phyloP scores from a whole-genome alignment of 2,797 vertebrate genomes.

The Siniperca scherzeri region DNA sequence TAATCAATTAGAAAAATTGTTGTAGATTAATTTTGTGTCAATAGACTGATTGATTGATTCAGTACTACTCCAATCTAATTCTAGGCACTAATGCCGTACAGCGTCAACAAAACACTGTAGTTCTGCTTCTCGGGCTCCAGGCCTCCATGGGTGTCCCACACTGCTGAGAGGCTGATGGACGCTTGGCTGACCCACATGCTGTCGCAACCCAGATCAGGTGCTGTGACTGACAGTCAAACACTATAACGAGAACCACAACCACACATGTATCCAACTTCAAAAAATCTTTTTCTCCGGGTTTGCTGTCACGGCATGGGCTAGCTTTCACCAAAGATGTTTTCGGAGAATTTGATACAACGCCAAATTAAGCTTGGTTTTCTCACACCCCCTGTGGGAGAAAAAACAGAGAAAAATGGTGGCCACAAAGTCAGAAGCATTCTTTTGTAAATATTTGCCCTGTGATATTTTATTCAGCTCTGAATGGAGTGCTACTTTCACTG shows the following conservation, averaged over 20 bases:
- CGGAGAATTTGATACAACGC: constrained; percentile 40
- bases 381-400: neutral
- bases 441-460: constrained; percentile 67
- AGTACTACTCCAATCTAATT: neutral
- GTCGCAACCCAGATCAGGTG: constrained; percentile 52
- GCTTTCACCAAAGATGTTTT: constrained; percentile 54
- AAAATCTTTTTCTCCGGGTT: constrained; percentile 9
- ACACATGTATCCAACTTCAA: constrained; percentile 47
- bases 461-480: constrained; percentile 49
- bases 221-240: constrained; percentile 60
- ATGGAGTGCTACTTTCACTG: constrained; percentile 22
- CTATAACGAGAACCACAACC: constrained; percentile 40
- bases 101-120: neutral
- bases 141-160: constrained; percentile 15
- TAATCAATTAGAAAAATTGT: neutral
- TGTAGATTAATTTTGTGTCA: neutral
- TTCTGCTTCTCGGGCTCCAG: neutral
- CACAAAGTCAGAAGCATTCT: constrained; percentile 34
- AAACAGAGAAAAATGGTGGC: constrained; percentile 15
- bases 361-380: constrained; percentile 47
- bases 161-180: constrained; percentile 53
- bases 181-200: constrained; percentile 53
- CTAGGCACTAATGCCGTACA: neutral
- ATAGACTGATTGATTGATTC: neutral
- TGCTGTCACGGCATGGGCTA: constrained; percentile 4